Evolutionary conservation across 2,888 invertebrate species (phyloP).

Genomic region (Cheilosia pagana): DNA sequence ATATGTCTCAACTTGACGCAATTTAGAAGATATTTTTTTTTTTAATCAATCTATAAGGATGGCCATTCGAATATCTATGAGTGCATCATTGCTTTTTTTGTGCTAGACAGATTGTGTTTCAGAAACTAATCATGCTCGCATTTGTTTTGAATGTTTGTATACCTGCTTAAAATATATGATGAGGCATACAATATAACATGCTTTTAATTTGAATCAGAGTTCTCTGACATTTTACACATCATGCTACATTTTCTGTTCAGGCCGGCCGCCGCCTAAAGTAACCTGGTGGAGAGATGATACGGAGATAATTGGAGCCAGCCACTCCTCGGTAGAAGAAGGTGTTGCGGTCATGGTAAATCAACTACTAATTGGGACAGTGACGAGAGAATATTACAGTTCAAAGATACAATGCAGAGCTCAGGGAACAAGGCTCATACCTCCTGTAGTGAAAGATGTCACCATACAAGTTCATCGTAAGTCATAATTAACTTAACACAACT

Average conservation of each 20-base stretch:
- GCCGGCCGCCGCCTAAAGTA: constrained; percentile 91
- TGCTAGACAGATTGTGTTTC: neutral
- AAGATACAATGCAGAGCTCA: constrained; percentile 91
- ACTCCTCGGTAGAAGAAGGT: constrained; percentile 86
- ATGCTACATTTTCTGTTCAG: constrained; percentile 82
- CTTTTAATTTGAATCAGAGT: too few species aligned
- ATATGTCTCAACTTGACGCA: constrained; percentile 17
- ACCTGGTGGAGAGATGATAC: constrained; percentile 93
- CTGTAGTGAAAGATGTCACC: constrained; percentile 89
- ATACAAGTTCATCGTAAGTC: constrained; percentile 89
- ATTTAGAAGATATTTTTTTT: constrained; percentile 35
- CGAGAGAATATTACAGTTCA: constrained; percentile 89
- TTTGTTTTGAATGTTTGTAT: too few species aligned
- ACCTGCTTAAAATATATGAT: too few species aligned
- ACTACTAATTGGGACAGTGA: constrained; percentile 89
- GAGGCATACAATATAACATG: too few species aligned
- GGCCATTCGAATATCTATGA: neutral
- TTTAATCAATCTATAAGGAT: constrained; percentile 51
- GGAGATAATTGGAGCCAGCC: constrained; percentile 89
- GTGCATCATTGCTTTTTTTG: neutral
- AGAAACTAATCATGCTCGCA: too few species aligned
- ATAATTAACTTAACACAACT: constrained; percentile 22
- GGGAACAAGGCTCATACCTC: constrained; percentile 88
- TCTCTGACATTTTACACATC: too few species aligned
- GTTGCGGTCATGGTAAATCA: constrained; percentile 89